Conservation (phyloP, 2,113 vertebrate species). For the Rhabdomys dilectus region DNA sequence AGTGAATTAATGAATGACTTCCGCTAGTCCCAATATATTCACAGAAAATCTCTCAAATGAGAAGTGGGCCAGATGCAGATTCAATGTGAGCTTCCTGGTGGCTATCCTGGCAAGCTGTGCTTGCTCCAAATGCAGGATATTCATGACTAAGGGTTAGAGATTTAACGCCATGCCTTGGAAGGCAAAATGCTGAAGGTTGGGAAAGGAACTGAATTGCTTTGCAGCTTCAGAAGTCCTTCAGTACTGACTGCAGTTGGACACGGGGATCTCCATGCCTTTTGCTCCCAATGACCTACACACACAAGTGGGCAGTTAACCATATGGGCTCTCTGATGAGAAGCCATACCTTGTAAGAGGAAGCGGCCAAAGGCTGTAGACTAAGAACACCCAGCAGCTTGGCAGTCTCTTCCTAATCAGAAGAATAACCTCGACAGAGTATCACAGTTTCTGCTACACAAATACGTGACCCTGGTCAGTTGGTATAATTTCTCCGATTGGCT, state of each 20-base stretch:
- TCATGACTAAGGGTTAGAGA: not conserved
- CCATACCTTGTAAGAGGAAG: not conserved
- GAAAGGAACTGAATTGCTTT: not conserved
- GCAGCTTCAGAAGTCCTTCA: not conserved
- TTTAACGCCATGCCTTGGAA: rapidly evolving
- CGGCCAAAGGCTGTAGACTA: no score
- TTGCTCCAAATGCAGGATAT: not conserved
- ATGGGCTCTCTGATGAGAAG: rapidly evolving
- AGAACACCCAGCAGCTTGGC: not conserved
- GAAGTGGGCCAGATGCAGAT: not conserved
- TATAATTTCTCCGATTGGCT: not conserved
- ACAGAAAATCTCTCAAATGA: not conserved
- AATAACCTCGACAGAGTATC: not conserved
- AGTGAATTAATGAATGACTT: not conserved
- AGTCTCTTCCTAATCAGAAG: not conserved
- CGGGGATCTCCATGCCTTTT: not conserved
- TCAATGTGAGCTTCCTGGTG: not conserved
- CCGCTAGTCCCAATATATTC: not conserved
- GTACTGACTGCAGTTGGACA: not conserved
- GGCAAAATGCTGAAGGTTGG: not conserved
- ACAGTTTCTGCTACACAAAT: no score
- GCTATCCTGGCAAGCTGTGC: rapidly evolving
- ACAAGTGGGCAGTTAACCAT: not conserved
- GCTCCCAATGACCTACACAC: not conserved
- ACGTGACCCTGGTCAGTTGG: not conserved